These are phyloP conservation scores for Watsonalla binaria DNA, from an alignment of 2,888 invertebrate genomes.

Conservation along the genomic window DNA sequence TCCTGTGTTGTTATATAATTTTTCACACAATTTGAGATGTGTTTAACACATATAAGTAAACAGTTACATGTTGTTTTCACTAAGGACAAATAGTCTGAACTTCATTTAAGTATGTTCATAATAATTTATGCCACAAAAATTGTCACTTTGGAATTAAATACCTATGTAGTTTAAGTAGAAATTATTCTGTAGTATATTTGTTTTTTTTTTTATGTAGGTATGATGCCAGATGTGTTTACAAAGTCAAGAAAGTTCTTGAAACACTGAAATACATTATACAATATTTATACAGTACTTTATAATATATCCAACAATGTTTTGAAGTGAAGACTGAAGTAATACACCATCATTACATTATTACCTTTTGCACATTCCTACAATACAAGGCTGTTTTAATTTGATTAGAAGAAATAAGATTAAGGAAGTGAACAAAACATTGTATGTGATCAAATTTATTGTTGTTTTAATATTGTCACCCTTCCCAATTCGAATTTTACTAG, in stretches of 20 bases:
- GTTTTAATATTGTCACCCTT: conserved; percentile 20
- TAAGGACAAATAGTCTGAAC: conserved; percentile 16
- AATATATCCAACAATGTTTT: conserved; percentile 35
- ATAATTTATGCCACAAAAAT: not conserved
- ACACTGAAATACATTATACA: conserved; percentile 8
- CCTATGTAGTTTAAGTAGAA: conserved; percentile 14
- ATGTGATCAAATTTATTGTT: conserved; percentile 53
- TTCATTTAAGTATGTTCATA: conserved; percentile 8
- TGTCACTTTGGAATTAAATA: conserved; percentile 2
- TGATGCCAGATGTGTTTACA: conserved; percentile 15
- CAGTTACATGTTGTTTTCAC: conserved; percentile 10
- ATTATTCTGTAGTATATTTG: conserved; percentile 14
- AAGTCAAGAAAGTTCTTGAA: conserved; percentile 17
- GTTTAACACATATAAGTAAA: conserved; percentile 29
- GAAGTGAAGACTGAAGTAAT: conserved; percentile 52
- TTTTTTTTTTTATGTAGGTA: conserved; percentile 24
- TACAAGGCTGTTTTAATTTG: conserved; percentile 65
- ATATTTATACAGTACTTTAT: conserved; percentile 19
- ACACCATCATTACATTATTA: conserved; percentile 33
- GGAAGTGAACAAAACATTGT: conserved; percentile 68
- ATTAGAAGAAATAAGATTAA: conserved; percentile 39
- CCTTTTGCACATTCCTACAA: conserved; percentile 65
- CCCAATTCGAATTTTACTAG: not conserved
- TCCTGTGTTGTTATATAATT: conserved; percentile 23
- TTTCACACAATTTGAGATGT: conserved; percentile 38